Evolutionary conservation across 2,797 vertebrate species (phyloP).

Genomic region (Eidolon dupreanum): DNA sequence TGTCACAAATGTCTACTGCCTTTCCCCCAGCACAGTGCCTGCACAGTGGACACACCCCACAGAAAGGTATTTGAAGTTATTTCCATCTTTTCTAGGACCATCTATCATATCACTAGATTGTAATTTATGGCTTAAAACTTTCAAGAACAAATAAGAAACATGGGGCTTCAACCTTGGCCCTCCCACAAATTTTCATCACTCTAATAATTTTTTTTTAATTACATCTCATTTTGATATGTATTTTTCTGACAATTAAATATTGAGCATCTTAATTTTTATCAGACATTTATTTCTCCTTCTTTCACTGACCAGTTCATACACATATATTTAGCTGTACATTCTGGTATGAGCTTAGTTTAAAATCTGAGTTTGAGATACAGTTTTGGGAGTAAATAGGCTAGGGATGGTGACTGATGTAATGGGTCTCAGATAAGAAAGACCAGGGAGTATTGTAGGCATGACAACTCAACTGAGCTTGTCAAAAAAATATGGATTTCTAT

Average conservation of each 20-base stretch:
- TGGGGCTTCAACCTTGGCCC: not conserved
- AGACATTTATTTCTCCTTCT: conserved; percentile 32
- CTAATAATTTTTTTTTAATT: not conserved
- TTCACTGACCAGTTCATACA: not conserved
- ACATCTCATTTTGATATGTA: not conserved
- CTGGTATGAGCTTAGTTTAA: conserved; percentile 2
- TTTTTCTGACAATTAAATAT: not conserved
- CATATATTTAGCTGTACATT: not conserved
- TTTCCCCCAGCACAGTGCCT: not conserved
- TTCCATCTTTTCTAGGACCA: not conserved
- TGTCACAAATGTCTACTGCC: not conserved
- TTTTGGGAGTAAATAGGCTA: not conserved
- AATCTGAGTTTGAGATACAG: not conserved
- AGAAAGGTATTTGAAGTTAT: not conserved
- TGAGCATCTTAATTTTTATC: not conserved
- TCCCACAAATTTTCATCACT: not conserved
- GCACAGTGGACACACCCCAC: not conserved
- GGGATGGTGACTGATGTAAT: not conserved
- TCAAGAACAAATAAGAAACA: not conserved
- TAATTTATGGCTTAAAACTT: not conserved
- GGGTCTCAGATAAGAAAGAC: not conserved
- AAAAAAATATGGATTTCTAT: conserved; percentile 9
- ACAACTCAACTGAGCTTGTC: not conserved
- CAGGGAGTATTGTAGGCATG: not conserved
- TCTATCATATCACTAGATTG: not conserved